Evolutionary conservation across 1,140 invertebrate species (phyloP), one percentile per base, ranked within the genome.

Genomic region (Pogonognathellus flavescens): DNA sequence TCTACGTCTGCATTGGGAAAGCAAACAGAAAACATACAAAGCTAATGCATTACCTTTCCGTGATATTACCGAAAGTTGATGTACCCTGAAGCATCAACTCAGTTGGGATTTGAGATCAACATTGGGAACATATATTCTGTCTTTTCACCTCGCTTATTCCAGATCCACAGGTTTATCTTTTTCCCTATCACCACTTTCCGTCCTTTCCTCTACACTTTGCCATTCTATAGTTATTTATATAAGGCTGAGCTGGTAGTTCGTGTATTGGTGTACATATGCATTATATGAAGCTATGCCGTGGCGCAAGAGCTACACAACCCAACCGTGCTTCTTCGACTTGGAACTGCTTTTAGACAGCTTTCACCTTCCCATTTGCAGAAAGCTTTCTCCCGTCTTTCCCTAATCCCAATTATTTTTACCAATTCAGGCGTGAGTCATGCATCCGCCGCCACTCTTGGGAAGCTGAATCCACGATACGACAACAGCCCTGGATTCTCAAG

Each of bases 391-490:
- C 82, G 60, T 66, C 62, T 66, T 84, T 53, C 70, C 70, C 41
- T 84, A 84, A 84, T 84, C 70, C 83, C 83, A 84, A 84, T 84
- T 84, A 84, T 84, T 84, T 84, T 84, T 84, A 84, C 83, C 83
- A 84, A 80, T 80, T 84, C 83, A 84, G 53, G 50, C 83, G 72
- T 84, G 83, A 57, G 55, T 80, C 72, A 55, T 57, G 20, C 83
- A 57, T 50, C 52, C 55, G 60, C 62, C 70, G 70, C 70, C 70
- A 76, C 70, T 76, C 70, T n/a, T 76, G 70, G 70, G 70, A 76
- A 76, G 70, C 70, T 76, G 70, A 66, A 25, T 66, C 62, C 22
- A 66, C 6, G 70, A 76, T 50, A 76, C 70, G 70, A 76, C 70
- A 76, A 76, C 70, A 76, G 31, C 41, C 41, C 18, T 49, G 41